Conservation (phyloP, 2,888 invertebrate species). For the Dicranocentrus wangi region DNA sequence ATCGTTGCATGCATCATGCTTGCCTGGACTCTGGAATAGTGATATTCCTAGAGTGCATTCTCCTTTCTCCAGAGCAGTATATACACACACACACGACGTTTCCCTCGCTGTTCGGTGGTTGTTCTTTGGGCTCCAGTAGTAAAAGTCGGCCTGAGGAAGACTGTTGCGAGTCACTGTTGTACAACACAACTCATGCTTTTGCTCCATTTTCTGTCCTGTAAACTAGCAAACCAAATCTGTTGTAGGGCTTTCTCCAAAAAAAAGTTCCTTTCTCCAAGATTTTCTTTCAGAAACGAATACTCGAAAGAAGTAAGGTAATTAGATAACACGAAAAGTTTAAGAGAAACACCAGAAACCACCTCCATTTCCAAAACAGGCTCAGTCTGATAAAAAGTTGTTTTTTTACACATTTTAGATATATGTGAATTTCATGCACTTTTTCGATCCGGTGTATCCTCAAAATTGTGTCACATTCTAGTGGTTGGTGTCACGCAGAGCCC, state of each 20-base stretch:
- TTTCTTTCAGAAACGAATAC: neutral
- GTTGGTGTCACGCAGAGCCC: no score
- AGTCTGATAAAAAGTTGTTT: no score
- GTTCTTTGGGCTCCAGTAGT: neutral
- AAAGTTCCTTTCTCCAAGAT: neutral
- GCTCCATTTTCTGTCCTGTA: neutral
- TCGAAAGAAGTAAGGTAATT: neutral
- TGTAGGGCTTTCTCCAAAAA: conserved; percentile 15
- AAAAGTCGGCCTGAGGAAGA: neutral
- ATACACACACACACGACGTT: neutral
- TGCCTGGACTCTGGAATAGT: neutral
- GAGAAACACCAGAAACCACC: conserved; percentile 1
- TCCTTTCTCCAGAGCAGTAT: conserved; percentile 1
- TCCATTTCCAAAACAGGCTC: no score
- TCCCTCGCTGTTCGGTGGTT: neutral
- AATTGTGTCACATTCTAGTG: no score
- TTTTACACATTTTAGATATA: no score
- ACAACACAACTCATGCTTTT: conserved; percentile 10
- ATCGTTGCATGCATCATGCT: neutral
- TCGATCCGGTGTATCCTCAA: no score
- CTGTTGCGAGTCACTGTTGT: neutral
- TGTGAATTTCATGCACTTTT: no score
- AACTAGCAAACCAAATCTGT: conserved; percentile 7
- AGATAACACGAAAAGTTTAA: conserved; percentile 5
- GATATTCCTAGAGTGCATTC: neutral